These are phyloP conservation scores for Clytia hemisphaerica DNA, from an alignment of 30 jellyfish, hydroid and myxozoan genomes.

Conservation along the genomic window DNA sequence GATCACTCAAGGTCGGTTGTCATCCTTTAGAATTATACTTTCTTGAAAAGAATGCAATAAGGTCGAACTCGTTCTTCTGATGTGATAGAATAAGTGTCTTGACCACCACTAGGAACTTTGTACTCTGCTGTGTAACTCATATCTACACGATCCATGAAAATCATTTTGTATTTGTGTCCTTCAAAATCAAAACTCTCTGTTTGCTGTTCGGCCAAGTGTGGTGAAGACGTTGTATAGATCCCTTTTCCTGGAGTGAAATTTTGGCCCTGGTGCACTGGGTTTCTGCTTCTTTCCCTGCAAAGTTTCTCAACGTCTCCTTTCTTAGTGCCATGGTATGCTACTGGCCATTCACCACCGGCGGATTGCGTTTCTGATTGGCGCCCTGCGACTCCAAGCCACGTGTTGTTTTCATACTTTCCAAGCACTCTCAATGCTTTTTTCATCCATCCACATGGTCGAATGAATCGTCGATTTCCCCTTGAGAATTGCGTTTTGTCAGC, in stretches of 20 bases:
- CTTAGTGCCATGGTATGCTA: neutral
- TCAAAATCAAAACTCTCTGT: neutral
- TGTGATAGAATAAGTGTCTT: neutral
- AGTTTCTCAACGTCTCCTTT: neutral
- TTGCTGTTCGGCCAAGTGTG: neutral
- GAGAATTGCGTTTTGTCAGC: neutral
- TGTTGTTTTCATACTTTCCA: neutral
- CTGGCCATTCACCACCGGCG: constrained; percentile 2
- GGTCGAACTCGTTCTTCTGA: neutral
- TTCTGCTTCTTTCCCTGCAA: too few relatives aligned
- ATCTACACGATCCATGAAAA: neutral
- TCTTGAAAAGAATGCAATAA: neutral
- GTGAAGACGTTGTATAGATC: neutral
- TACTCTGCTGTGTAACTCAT: neutral
- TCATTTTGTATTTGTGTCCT: neutral
- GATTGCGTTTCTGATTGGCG: neutral
- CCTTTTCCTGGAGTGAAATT: neutral
- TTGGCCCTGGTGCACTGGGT: neutral
- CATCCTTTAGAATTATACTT: too few relatives aligned
- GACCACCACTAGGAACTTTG: neutral
- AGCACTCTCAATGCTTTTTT: neutral
- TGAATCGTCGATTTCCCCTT: neutral
- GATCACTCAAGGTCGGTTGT: too few relatives aligned
- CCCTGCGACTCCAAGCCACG: neutral
- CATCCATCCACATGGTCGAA: constrained; percentile 3